Base-by-base conservation (phyloP, 2,797 vertebrate species). In the Rhyacichthys aspro region DNA sequence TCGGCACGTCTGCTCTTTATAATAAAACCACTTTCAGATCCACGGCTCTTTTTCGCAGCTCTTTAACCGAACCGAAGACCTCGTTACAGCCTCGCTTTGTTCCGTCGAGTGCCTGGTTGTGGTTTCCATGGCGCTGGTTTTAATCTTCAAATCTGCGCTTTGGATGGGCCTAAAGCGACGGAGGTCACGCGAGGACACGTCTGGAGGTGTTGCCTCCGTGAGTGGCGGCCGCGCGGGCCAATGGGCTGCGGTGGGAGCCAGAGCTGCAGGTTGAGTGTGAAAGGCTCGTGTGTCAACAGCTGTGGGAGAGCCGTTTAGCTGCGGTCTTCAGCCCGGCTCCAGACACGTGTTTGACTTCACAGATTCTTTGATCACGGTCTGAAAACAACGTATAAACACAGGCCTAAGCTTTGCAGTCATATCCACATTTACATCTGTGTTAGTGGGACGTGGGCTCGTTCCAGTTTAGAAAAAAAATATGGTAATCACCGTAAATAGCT, bases 121-220 rank as follows among this genome's bases (percentile, higher is more conserved):
- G 79, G 82, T 85, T 88, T 85, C 74, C 72, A 72, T 79, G 77
- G 72, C 8, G 15, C 73, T 74, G 15, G 61, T 80, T 83, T 87
- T 76, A 68, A 68, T 75, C 78, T 41, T 11, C 58, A 66, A 78
- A 57, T 63, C 63, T 59, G 38, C 43, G 73, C 58, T 55, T 60
- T 7, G 9, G 66, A 33, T 56, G 63, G 16, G 57, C 74, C 77
- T 79, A 80, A 63, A 28, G 67, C 56, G 61, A 65, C 63, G 79
- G 67, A 82, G 83, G 85, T 89, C 82, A 72, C 70, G 76, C 57
- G 74, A 86, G 90, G 90, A 91, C 87, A 81, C 48, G 44, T 43
- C 60, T 77, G 33, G 33, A 56, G 55, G 53, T 42, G 79, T 69
- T 72, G 66, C 57, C 34, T 44, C 43, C 53, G 38, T 71, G 75